Evolutionary conservation across 2,797 vertebrate species (phyloP), one percentile per base, ranked within the genome.

Genomic region (Helostoma temminkii): DNA sequence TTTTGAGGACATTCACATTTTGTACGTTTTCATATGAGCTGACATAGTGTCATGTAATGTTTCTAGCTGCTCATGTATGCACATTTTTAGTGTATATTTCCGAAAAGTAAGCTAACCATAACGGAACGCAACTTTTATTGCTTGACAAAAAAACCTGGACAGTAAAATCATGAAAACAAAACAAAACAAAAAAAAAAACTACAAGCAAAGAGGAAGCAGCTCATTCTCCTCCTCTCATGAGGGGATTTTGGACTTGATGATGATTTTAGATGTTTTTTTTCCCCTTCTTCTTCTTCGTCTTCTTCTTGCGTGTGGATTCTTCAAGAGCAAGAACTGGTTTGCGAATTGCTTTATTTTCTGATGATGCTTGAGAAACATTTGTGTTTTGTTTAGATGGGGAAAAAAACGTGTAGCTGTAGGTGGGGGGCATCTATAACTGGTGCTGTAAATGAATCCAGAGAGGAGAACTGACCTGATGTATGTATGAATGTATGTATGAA

Each of bases 21-120:
- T 97, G 95, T 98, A 97, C 94, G 96, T 97, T 98, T 98, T 97
- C 96, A 96, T 97, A 98, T 94, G 94, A 96, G 96, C 96, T 95
- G 95, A 96, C 96, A 94, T 97, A 94, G 96, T 95, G 96, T 96
- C 95, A 95, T 95, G 96, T 98, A 92, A 96, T 95, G 95, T 96
- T 96, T 96, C 94, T 96, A 96, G 96, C 96, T 96, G 96, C 96
- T 96, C 93, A 93, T 93, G 94, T 96, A 96, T 96, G 96, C 96
- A 97, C 96, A 96, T 96, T 96, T 96, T 94, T 94, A 95, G 96
- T 97, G 95, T 97, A 96, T 98, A 96, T 97, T 96, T 96, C 95
- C 95, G 96, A 96, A 97, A 96, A 96, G 96, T 95, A 95, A 96
- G 94, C 94, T 90, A 93, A 94, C 89, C 91, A 93, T 93, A 94